phyloP scores from a whole-genome alignment of 2,797 vertebrate species.

The Tokudaia muenninki region DNA sequence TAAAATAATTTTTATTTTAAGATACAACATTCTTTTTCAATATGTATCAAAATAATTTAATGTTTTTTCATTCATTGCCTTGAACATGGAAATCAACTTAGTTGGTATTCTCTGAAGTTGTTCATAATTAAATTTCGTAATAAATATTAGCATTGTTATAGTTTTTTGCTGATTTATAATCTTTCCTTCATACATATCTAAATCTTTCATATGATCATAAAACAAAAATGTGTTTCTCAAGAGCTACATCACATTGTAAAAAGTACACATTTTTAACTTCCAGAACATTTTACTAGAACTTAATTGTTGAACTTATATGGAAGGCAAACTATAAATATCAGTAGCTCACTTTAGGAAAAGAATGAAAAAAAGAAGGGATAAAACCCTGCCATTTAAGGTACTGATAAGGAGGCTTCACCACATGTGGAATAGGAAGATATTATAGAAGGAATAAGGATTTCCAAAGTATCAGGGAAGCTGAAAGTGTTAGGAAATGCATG shows the following conservation, averaged over 20 bases:
- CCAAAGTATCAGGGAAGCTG: no score
- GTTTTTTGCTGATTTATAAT: not conserved
- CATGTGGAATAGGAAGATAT: not conserved
- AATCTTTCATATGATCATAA: constrained; percentile 7
- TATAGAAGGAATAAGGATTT: not conserved
- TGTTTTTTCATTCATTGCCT: constrained; percentile 13
- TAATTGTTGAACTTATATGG: not conserved
- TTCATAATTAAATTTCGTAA: not conserved
- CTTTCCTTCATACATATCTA: constrained; percentile 3
- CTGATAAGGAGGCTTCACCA: not conserved
- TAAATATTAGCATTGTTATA: constrained; percentile 25
- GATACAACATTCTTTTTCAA: not conserved
- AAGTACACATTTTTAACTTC: not conserved
- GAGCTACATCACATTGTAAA: not conserved
- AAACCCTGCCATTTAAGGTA: not conserved
- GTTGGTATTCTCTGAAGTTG: not conserved
- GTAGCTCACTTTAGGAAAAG: not conserved
- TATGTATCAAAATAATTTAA: not conserved
- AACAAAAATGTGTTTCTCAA: not conserved
- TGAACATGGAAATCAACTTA: not conserved
- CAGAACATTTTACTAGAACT: not conserved
- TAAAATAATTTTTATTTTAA: constrained; percentile 8
- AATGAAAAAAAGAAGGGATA: no score
- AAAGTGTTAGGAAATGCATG: no score
- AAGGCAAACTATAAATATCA: not conserved